Percentiles rank a stretch among this genome's conserved stretches.
phyloP scores from a whole-genome alignment of 2,113 vertebrate genomes.

The Todiramphus chloris region DNA sequence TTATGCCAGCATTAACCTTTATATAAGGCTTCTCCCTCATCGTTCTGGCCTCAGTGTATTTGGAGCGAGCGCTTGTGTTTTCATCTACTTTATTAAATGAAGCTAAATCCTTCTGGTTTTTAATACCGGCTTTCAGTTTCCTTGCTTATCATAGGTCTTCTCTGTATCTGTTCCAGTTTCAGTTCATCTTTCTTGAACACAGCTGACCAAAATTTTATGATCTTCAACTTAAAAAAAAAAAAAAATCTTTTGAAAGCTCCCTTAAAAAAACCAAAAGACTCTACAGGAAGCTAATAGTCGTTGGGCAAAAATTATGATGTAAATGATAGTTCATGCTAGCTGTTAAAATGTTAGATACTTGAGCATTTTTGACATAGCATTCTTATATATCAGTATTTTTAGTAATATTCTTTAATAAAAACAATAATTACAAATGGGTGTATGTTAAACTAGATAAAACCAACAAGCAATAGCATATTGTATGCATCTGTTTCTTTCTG shows the following conservation, averaged over 20 bases:
- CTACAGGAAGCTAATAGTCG: not conserved
- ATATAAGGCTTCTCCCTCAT: not conserved
- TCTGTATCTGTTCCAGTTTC: slow-evolving; percentile 4
- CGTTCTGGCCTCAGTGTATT: not conserved
- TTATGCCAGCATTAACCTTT: not conserved
- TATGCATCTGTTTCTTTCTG: not conserved
- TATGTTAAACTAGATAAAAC: not conserved
- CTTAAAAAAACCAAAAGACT: not conserved
- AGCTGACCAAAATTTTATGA: not conserved
- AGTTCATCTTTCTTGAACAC: not conserved
- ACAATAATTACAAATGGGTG: not conserved
- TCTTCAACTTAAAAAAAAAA: not conserved
- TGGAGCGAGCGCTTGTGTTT: fast-evolving
- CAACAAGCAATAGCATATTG: not conserved
- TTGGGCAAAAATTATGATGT: not conserved
- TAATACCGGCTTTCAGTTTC: not conserved
- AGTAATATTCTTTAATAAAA: not conserved
- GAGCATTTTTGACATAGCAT: not conserved
- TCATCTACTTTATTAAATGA: not conserved
- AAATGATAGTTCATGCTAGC: not conserved
- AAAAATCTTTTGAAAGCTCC: not conserved
- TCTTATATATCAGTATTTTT: not conserved
- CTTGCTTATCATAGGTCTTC: not conserved
- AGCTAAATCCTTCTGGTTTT: not conserved
- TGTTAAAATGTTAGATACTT: not conserved